These are phyloP conservation scores for Drosophila lacteicornis DNA, from an alignment of 1,140 invertebrate genomes.

Conservation along the genomic window DNA sequence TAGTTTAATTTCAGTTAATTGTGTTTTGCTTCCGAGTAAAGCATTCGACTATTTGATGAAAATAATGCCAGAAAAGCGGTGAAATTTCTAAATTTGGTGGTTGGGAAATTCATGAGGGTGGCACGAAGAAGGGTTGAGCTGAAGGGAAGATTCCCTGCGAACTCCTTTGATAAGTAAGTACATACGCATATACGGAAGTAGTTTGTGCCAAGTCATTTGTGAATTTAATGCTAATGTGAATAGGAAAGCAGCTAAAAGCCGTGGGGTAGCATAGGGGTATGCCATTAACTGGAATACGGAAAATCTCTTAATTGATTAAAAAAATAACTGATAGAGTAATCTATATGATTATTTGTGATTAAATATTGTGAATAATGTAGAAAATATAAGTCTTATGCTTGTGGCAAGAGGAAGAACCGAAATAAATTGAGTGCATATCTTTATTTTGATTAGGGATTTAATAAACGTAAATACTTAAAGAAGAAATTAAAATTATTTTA, in stretches of 20 bases:
- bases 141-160: constrained; percentile 37
- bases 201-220: constrained; percentile 58
- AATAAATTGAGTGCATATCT: too few relatives aligned
- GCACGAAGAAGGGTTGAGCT: constrained; percentile 22
- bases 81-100: constrained; percentile 63
- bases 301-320: constrained; percentile 23
- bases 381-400: background rate
- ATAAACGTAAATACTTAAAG: too few relatives aligned
- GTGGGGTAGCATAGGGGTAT: constrained; percentile 6
- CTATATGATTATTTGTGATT: background rate
- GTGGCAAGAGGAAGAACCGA: background rate
- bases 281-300: constrained; percentile 13
- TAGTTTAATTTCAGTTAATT: constrained; percentile 84
- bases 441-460: too few relatives aligned
- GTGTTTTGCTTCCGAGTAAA: constrained; percentile 73
- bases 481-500: too few relatives aligned
- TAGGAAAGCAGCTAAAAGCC: constrained; percentile 17
- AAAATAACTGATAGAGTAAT: background rate
- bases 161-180: constrained; percentile 31
- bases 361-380: background rate
- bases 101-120: constrained; percentile 41
- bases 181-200: constrained; percentile 18
- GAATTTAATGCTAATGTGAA: constrained; percentile 39
- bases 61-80: constrained; percentile 73
- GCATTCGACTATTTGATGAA: constrained; percentile 75